Percentiles rank a stretch among this genome's conserved stretches.
Conservation (phyloP, 2,113 vertebrate species). For the Panthera tigris region DNA sequence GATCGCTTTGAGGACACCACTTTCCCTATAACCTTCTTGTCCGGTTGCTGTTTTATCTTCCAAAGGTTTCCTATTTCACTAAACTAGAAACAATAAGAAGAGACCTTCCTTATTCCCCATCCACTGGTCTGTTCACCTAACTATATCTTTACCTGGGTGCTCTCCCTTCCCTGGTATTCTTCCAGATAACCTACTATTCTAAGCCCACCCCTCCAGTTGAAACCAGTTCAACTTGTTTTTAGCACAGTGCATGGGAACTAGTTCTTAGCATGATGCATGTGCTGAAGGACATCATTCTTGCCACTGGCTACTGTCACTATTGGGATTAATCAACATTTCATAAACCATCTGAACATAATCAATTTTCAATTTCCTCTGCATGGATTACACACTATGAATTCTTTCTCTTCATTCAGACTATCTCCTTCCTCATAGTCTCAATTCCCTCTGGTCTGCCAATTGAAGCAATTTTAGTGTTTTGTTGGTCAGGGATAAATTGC, state of each 20-base stretch:
- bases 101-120: background rate
- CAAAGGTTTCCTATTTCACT: background rate
- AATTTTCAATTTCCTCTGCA: conserved; percentile 50
- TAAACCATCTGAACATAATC: conserved; percentile 44
- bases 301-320: background rate
- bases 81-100: background rate
- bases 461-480: background rate
- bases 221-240: background rate
- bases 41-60: background rate
- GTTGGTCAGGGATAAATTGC: background rate
- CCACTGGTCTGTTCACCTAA: background rate
- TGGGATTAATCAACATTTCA: conserved; percentile 27
- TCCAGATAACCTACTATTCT: background rate
- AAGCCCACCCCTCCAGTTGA: background rate
- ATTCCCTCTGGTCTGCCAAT: background rate
- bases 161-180: background rate
- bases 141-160: background rate
- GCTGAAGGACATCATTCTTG: background rate
- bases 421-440: background rate
- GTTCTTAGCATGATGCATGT: background rate
- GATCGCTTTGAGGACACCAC: background rate
- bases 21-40: background rate
- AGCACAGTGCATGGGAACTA: background rate
- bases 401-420: background rate
- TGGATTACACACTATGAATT: background rate